Conservation (phyloP, 2,113 vertebrate species). For the Spea multiplicata region DNA sequence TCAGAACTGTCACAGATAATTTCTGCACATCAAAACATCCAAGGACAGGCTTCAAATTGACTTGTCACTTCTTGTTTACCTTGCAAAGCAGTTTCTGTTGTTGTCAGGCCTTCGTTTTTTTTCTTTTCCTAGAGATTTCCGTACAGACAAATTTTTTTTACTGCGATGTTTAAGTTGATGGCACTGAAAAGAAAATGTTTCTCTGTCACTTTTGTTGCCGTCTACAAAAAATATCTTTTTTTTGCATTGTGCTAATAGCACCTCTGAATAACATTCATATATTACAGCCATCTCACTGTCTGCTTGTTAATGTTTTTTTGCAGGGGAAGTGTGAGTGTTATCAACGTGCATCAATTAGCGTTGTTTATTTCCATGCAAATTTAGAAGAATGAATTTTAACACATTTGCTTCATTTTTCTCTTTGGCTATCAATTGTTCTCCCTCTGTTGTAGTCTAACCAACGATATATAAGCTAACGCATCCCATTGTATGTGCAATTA, state of each 20-base stretch:
- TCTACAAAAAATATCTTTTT: background rate
- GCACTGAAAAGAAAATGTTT: conserved; percentile 50
- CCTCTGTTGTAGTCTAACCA: conserved; percentile 44
- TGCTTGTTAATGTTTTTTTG: background rate
- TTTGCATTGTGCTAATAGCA: background rate
- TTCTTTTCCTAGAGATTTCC: conserved; percentile 63
- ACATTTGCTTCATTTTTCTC: conserved; percentile 22
- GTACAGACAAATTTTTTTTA: conserved; percentile 55
- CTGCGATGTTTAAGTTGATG: conserved; percentile 48
- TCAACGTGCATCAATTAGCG: background rate
- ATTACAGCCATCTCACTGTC: background rate
- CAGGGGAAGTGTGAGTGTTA: background rate
- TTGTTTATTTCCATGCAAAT: background rate
- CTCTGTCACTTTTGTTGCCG: background rate
- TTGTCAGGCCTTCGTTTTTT: conserved; percentile 73
- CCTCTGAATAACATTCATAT: background rate
- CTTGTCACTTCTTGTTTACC: conserved; percentile 88
- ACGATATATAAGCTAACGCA: conserved; percentile 19
- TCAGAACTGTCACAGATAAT: conserved; percentile 72
- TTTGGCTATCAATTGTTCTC: conserved; percentile 6
- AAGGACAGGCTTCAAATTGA: conserved; percentile 74
- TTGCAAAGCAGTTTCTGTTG: conserved; percentile 71
- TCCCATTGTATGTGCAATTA: conserved; percentile 1
- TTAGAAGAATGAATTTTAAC: conserved; percentile 11
- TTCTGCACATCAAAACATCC: conserved; percentile 70